Conservation (phyloP, 2,113 vertebrate genomes). For the Caranx melampygus region DNA sequence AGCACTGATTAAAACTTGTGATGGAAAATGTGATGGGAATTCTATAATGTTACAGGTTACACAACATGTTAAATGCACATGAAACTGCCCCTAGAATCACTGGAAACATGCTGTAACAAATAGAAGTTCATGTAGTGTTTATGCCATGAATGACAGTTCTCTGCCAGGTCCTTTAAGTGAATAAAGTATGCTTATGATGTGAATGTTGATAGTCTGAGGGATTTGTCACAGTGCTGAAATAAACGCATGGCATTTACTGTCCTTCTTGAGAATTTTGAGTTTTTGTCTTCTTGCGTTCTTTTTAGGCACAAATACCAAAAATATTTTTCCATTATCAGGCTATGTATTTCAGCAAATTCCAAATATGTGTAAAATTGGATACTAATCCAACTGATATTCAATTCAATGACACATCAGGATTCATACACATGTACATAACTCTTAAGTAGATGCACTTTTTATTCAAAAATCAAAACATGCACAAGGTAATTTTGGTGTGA, state of each 20-base stretch:
- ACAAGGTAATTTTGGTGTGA: no score
- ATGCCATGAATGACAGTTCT: constrained; percentile 55
- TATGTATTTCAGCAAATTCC: no score
- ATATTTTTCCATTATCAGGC: no score
- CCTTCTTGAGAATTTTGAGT: constrained; percentile 10
- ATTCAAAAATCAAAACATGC: no score
- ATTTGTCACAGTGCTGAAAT: constrained; percentile 75
- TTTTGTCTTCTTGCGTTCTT: constrained; percentile 26
- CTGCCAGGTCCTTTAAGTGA: constrained; percentile 40
- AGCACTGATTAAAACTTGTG: constrained; percentile 28
- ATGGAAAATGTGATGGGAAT: constrained; percentile 15
- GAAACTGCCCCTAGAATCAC: constrained; percentile 54
- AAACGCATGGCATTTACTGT: constrained; percentile 78
- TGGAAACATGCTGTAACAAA: constrained; percentile 52
- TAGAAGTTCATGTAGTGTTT: constrained; percentile 59
- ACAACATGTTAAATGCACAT: constrained; percentile 50
- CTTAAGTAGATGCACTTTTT: no score
- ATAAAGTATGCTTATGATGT: constrained; percentile 55
- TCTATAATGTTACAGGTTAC: constrained; percentile 48
- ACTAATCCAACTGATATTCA: no score
- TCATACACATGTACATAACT: no score
- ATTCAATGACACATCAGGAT: no score
- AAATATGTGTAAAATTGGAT: no score
- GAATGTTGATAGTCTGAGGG: constrained; percentile 46
- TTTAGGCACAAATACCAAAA: background rate